Base-by-base conservation (phyloP, 2,888 invertebrate species). In the Gryllus longicercus region DNA sequence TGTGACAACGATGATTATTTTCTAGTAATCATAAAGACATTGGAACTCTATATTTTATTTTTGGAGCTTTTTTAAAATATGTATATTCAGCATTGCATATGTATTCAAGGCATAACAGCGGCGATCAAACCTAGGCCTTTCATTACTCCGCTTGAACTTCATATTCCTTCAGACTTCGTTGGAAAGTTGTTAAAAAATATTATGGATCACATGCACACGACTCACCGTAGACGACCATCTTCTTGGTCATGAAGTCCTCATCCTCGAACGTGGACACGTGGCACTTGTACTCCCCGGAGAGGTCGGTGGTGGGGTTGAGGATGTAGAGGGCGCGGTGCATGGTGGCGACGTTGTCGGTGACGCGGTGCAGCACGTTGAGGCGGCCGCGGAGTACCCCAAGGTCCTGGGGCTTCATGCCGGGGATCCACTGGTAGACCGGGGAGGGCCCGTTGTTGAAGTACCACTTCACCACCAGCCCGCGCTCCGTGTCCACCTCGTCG, bases 371-470 rank as follows among this genome's bases (percentile, higher is more conserved):
- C 38, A 92, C 87, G 84, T 94, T 92, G 84, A 94, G 85, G 86
- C 91, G 87, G 79, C 89, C 88, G 83, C 88, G 88, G 82, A 90
- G 87, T 49, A 86, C 83, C 1, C 92, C 92, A 78, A 93, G 87
- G 18, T 91, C 92, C 84, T 91, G 91, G 0, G 93, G 93, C 83
- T 89, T 89, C 83, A 90, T 89, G 3, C 92, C 92, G 2, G 92
- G 92, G 82, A 94, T 94, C 94, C 94, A 95, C 86, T 94, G 94
- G 86, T 94, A 95, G n/a, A 94, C 92, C 0, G 91, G 90, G 78
- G 91, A 90, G 0, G 90, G 89, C 82, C 89, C 90, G 84, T 92
- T 91, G 86, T 91, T 91, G 84, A 90, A 90, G 85, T 91, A 93
- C 94, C 95, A 94, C 86, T 94, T 94, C 12, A 94, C 92, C 4